Conservation (phyloP, 2,113 vertebrate genomes). For the Hymenochirus boettgeri region DNA sequence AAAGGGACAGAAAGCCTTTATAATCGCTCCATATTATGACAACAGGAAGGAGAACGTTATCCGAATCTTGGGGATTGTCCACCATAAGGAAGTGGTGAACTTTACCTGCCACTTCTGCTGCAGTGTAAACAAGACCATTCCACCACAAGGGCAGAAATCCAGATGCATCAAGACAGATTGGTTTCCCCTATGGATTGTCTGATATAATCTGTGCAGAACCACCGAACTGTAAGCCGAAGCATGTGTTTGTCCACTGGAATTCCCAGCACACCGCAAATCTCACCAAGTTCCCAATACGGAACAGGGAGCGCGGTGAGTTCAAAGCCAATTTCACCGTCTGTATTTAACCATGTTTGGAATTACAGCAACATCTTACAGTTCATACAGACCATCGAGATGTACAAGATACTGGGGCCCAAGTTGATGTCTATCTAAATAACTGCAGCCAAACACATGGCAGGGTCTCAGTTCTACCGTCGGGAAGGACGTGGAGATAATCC, state of each 20-base stretch:
- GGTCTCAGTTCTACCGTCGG: slow-evolving; percentile 12
- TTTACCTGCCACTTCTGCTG: slow-evolving; percentile 8
- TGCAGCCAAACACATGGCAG: neutral
- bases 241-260: neutral
- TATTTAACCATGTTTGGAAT: slow-evolving; percentile 33
- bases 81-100: slow-evolving; percentile 1
- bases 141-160: neutral
- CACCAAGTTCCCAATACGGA: slow-evolving; percentile 4
- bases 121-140: too few relatives aligned
- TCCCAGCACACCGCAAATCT: neutral
- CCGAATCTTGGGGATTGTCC: slow-evolving; percentile 54
- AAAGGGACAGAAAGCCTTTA: neutral
- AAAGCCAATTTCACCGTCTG: slow-evolving; percentile 28
- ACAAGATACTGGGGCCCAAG: slow-evolving; percentile 25
- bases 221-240: neutral
- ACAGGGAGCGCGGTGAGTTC: neutral
- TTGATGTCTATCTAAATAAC: slow-evolving; percentile 14
- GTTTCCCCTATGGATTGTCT: slow-evolving; percentile 13
- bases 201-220: slow-evolving; percentile 8
- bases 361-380: slow-evolving; percentile 27
- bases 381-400: slow-evolving; percentile 30
- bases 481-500: slow-evolving; percentile 23
- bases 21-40: slow-evolving; percentile 50
- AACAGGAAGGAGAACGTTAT: slow-evolving; percentile 44
- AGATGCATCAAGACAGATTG: slow-evolving; percentile 3